phyloP scores from a whole-genome alignment of 2,888 invertebrate species.

The Scaptomyza parva region DNA sequence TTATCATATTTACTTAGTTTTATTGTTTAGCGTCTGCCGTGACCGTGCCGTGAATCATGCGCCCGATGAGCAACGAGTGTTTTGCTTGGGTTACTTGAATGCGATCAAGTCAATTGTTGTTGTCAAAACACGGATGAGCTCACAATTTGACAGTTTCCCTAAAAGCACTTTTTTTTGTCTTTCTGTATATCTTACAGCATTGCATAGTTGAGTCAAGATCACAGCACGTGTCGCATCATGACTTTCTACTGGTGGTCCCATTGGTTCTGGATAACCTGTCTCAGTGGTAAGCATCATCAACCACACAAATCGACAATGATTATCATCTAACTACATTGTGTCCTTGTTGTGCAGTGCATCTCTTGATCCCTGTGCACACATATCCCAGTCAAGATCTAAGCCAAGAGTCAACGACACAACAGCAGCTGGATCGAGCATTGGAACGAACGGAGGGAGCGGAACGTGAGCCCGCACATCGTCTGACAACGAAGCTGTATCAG shows the following conservation, averaged over 20 bases:
- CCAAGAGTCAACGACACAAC: conserved; percentile 53
- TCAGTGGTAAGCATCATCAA: conserved; percentile 67
- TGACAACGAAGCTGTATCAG: conserved; percentile 74
- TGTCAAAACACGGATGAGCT: conserved; percentile 16
- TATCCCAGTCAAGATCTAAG: conserved; percentile 78
- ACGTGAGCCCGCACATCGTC: conserved; percentile 17
- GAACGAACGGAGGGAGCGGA: conserved; percentile 11
- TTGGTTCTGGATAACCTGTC: conserved; percentile 93
- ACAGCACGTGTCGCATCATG: conserved; percentile 86
- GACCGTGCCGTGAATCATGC: conserved; percentile 33
- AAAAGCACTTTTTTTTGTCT: background rate
- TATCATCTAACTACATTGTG: too few relatives aligned
- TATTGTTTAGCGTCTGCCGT: conserved; percentile 1
- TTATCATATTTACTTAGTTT: conserved; percentile 2
- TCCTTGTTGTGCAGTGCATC: conserved; percentile 44
- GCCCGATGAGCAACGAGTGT: conserved; percentile 42
- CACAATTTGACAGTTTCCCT: conserved; percentile 16
- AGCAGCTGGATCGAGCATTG: conserved; percentile 31
- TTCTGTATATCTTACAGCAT: conserved; percentile 34
- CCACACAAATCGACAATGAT: background rate
- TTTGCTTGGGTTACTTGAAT: conserved; percentile 9
- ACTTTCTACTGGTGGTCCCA: conserved; percentile 95
- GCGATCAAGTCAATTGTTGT: conserved; percentile 24
- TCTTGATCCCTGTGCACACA: conserved; percentile 69
- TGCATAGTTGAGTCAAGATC: conserved; percentile 60